phyloP scores from a whole-genome alignment of 1,140 invertebrate genomes.

The Heliconius hermathena region DNA sequence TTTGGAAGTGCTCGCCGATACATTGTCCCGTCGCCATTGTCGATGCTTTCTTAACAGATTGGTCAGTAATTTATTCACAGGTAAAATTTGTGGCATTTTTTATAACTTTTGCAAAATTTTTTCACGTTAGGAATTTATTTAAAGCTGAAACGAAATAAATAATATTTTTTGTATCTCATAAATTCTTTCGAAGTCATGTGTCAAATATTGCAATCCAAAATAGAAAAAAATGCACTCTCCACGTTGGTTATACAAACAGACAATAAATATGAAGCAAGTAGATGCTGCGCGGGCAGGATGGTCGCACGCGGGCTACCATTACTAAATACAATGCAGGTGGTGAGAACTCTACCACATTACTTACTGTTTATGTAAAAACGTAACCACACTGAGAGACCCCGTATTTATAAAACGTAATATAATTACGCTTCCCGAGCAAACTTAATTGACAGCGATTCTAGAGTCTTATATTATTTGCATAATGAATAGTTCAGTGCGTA shows the following conservation, averaged over 20 bases:
- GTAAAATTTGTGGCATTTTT: conserved; percentile 21
- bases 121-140: not conserved
- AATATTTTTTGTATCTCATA: not conserved
- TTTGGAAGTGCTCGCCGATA: conserved; percentile 34
- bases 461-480: conserved; percentile 21
- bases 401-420: conserved; percentile 8
- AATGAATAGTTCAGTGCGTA: conserved; percentile 25
- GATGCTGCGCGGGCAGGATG: not conserved
- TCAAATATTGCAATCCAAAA: not conserved
- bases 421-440: conserved; percentile 14
- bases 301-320: conserved; percentile 6
- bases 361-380: not conserved
- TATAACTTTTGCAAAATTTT: not conserved
- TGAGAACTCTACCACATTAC: conserved; percentile 3
- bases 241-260: not conserved
- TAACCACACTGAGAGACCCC: not conserved
- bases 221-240: not conserved
- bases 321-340: conserved; percentile 5
- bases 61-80: conserved; percentile 35
- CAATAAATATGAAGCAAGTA: not conserved
- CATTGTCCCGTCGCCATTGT: conserved; percentile 21
- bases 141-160: not conserved
- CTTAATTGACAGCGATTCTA: conserved; percentile 27
- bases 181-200: not conserved
- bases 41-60: conserved; percentile 12